Base-by-base conservation (phyloP, 1,140 invertebrate species). In the Pectinophora gossypiella region DNA sequence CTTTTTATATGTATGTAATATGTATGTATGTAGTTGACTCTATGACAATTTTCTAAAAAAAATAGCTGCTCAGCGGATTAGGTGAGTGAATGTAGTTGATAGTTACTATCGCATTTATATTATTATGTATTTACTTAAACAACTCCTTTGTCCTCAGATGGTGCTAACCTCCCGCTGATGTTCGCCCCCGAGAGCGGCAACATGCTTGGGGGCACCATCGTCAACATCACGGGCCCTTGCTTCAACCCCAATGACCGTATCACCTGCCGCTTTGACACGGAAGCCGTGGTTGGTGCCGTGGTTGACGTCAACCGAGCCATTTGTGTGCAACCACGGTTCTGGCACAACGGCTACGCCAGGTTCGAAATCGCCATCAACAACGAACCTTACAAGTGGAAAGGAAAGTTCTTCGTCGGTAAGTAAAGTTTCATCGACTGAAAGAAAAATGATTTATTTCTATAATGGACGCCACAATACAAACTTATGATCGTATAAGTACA, bases 191-290 rank as follows among this genome's bases (percentile, higher is more conserved):
- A 98, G 80, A 96, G 95, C 75, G 96, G 97, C 13, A 97, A 97
- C 77, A 98, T 99, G 97, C 86, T 99, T 42, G 97, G 97, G 2
- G 97, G 97, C 7, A 97, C 96, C 0, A 92, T 98, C 40, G 96
- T 99, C 3, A 98, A 98, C 72, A 95, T 99, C 19, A 98, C 97
- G 0, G 97, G 97, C 0, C 97, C 97, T 7, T 99, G 97, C 79
- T 89, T 91, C 60, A 88, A 91, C 44, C 90, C 90, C 0, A 90
- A 90, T 13, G 90, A 93, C 54, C 92, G 94, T 59, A 91, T 98
- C 12, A 92, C 89, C 27, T 97, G 96, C 68, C 91, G 93, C 55
- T 96, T 96, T 67, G 95, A 96, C 64, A 93, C 91, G 0, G 92
- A 94, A 64, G 89, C 92, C 51, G 94, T 96, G 2, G 74, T 90